These are phyloP conservation scores for Gobiocypris rarus DNA, from an alignment of 2,113 vertebrate species.

Conservation along the genomic window DNA sequence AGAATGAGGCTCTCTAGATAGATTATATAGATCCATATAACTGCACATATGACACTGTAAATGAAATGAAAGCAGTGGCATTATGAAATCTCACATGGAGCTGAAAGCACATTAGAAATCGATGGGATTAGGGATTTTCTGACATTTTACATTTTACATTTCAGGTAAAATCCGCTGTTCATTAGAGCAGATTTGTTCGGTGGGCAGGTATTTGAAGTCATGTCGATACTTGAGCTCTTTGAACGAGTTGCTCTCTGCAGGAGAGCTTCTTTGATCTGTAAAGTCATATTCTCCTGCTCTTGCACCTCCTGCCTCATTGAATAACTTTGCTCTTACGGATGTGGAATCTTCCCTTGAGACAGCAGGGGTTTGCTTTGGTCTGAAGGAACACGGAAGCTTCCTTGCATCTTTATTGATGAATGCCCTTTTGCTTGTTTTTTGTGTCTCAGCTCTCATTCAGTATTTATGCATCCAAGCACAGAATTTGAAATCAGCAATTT, in stretches of 20 bases:
- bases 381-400: neutral
- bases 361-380: neutral
- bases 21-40: too few relatives aligned
- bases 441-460: neutral
- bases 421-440: neutral
- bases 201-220: neutral
- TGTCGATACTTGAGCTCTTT: slow-evolving; percentile 22
- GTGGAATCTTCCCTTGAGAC: neutral
- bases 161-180: neutral
- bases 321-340: neutral
- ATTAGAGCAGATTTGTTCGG: neutral
- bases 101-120: neutral
- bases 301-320: neutral
- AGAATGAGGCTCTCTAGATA: neutral
- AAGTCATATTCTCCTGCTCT: neutral
- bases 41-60: too few relatives aligned
- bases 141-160: too few relatives aligned
- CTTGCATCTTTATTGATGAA: slow-evolving; percentile 15
- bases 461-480: neutral
- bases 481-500: too few relatives aligned
- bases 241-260: neutral
- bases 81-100: neutral
- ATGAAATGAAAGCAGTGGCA: neutral
- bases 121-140: neutral
- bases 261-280: neutral